phyloP scores from a whole-genome alignment of 2,113 vertebrate genomes.

The Ailurus styani region DNA sequence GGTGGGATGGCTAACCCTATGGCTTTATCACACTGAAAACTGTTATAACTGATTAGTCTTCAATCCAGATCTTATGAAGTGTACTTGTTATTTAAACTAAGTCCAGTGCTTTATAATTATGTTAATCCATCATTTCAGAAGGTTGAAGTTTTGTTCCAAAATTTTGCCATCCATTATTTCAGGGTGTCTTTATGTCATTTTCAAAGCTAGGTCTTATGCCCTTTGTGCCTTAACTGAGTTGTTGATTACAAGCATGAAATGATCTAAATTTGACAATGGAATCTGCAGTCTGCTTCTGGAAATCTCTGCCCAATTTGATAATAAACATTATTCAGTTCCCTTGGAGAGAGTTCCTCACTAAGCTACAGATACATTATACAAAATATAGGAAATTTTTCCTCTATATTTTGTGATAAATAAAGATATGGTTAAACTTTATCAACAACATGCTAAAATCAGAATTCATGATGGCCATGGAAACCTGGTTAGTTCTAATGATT shows the following conservation, averaged over 20 bases:
- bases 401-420: not conserved
- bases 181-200: not conserved
- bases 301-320: not conserved
- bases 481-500: not conserved
- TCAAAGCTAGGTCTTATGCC: not conserved
- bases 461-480: not conserved
- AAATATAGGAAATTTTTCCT: not conserved
- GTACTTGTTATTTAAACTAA: not conserved
- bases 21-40: not conserved
- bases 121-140: not conserved
- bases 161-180: not conserved
- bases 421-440: not conserved
- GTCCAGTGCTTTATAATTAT: not conserved
- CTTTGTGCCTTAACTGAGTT: not conserved
- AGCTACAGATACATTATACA: not conserved
- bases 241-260: not conserved
- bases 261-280: not conserved
- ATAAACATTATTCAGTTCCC: not conserved
- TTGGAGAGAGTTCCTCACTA: not conserved
- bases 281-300: not conserved
- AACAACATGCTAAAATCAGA: not conserved
- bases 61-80: not conserved
- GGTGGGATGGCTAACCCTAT: not conserved
- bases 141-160: not conserved
- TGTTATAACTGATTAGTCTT: not conserved